Evolutionary conservation across 2,113 vertebrate species (phyloP).

Genomic region (Acanthochromis polyacanthus): DNA sequence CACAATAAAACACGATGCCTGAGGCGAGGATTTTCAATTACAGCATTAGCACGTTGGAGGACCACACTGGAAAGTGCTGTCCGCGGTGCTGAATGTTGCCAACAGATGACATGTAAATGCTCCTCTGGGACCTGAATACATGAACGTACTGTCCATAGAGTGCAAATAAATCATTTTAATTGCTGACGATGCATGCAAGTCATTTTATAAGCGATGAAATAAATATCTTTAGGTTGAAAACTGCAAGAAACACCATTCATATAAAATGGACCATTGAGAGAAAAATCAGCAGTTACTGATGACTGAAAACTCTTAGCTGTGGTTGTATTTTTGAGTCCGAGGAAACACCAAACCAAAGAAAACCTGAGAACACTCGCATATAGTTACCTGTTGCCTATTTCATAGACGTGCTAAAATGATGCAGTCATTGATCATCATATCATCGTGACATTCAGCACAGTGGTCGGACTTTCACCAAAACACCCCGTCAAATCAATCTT

Average conservation of each 20-base stretch:
- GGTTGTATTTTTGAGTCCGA: not conserved
- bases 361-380: not conserved
- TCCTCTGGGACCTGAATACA: constrained; percentile 1
- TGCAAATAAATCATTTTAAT: not conserved
- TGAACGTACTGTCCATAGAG: not conserved
- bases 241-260: not conserved
- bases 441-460: constrained; percentile 19
- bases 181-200: not conserved
- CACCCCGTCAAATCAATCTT: constrained; percentile 37
- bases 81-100: constrained; percentile 75
- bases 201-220: not conserved
- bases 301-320: not conserved
- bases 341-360: not conserved
- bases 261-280: constrained; percentile 1
- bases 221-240: not conserved
- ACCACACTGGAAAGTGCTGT: constrained; percentile 67
- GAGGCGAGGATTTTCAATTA: constrained; percentile 12
- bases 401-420: constrained; percentile 14
- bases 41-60: constrained; percentile 17
- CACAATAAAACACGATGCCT: not conserved
- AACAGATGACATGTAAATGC: constrained; percentile 24
- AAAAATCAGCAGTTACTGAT: not conserved
- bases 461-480: constrained; percentile 31
- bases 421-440: constrained; percentile 14
- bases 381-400: not conserved